phyloP scores from a whole-genome alignment of 2,113 vertebrate genomes.

The Malurus melanocephalus region DNA sequence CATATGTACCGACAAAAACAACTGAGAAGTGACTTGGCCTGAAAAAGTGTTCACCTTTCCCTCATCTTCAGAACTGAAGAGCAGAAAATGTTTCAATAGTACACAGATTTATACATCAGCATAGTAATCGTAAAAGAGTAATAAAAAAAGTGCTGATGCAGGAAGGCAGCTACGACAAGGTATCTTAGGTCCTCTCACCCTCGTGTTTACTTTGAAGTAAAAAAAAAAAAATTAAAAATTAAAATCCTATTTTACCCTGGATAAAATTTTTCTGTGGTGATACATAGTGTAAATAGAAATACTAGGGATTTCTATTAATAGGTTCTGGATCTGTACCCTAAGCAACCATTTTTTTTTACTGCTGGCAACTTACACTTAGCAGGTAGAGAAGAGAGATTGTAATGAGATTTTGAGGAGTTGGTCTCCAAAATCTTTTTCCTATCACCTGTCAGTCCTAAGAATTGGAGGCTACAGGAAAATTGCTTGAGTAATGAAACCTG shows the following conservation, averaged over 20 bases:
- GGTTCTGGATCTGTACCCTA: not conserved
- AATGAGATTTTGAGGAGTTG: not conserved
- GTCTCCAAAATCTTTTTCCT: not conserved
- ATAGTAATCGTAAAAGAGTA: not conserved
- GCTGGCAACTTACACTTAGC: no score
- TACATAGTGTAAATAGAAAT: not conserved
- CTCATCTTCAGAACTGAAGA: not conserved
- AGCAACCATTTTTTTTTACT: not conserved
- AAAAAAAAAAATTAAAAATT: not conserved
- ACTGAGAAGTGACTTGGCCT: not conserved
- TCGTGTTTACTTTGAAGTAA: not conserved
- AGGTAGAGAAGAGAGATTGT: not conserved
- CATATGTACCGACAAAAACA: not conserved
- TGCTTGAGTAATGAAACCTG: not conserved
- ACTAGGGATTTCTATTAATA: not conserved
- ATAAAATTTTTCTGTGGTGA: not conserved
- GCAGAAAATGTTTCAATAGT: not conserved
- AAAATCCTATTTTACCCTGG: not conserved
- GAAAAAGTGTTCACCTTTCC: not conserved
- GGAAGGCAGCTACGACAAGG: not conserved
- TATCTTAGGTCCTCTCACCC: not conserved
- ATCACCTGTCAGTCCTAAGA: not conserved
- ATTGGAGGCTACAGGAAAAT: not conserved
- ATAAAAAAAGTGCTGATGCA: not conserved
- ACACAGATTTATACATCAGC: not conserved